A percentile compares a stretch with the other conserved stretches of the same genome.
Evolutionary conservation across 2,797 vertebrate genomes (phyloP).

Genomic region (Crenichthys baileyi): DNA sequence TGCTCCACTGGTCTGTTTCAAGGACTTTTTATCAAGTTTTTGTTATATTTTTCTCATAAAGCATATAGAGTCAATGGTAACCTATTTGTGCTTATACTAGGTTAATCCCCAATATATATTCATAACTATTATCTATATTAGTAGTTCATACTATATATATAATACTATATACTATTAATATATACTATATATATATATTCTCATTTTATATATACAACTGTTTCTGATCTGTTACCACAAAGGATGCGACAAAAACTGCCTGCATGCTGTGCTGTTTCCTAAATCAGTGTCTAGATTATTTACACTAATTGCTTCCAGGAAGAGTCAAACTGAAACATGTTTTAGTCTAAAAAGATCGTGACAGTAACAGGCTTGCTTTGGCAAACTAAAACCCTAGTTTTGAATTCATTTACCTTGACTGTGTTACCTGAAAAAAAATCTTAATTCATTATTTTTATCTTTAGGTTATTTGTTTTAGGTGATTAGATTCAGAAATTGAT

Average conservation of each 20-base stretch:
- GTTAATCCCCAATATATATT: too few species aligned
- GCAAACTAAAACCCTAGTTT: too few species aligned
- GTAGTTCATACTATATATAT: too few species aligned
- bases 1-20: conserved; percentile 16
- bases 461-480: not conserved
- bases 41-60: not conserved
- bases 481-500: not conserved
- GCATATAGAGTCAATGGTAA: not conserved
- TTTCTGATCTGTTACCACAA: not conserved
- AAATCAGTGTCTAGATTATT: conserved; percentile 15
- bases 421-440: not conserved
- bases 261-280: conserved; percentile 12
- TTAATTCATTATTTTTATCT: not conserved
- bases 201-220: too few species aligned
- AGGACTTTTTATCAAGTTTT: conserved; percentile 4
- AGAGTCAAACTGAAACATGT: too few species aligned
- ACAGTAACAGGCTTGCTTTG: too few species aligned
- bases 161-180: too few species aligned
- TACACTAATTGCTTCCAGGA: not conserved
- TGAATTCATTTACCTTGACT: not conserved
- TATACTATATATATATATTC: not conserved
- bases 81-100: not conserved
- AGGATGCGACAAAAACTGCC: conserved; percentile 14
- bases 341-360: too few species aligned
- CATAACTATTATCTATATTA: too few species aligned